Evolutionary conservation across 1,140 invertebrate species (phyloP).

Genomic region (Drosophila seguyi): DNA sequence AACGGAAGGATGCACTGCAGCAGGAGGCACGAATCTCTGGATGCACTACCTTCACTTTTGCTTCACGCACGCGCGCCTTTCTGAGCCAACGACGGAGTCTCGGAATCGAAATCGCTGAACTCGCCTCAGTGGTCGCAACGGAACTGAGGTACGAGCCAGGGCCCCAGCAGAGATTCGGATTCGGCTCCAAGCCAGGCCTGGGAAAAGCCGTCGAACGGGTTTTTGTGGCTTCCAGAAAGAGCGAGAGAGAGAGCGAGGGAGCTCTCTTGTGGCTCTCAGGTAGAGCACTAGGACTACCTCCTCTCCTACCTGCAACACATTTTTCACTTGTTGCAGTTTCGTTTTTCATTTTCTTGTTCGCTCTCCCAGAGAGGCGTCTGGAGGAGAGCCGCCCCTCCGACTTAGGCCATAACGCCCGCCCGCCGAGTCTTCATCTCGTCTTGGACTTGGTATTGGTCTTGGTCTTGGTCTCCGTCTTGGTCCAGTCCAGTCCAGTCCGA

Average conservation of each 20-base stretch:
- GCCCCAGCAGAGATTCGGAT: conserved; percentile 74
- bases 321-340: conserved; percentile 84
- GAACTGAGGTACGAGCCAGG: conserved; percentile 57
- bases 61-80: conserved; percentile 39
- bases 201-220: conserved; percentile 66
- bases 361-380: conserved; percentile 18
- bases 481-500: conserved; percentile 49
- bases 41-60: conserved; percentile 68
- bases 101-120: conserved; percentile 9
- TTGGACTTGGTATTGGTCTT: background rate
- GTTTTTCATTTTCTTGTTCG: conserved; percentile 82
- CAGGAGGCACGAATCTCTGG: background rate
- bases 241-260: background rate
- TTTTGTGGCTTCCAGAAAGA: conserved; percentile 33
- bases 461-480: background rate
- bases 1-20: conserved; percentile 5
- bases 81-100: conserved; percentile 4
- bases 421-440: conserved; percentile 21
- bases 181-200: conserved; percentile 54
- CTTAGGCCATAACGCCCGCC: conserved; percentile 35
- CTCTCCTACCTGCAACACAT: conserved; percentile 78
- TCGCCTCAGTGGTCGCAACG: conserved; percentile 66
- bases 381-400: conserved; percentile 25
- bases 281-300: background rate
- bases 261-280: conserved; percentile 17